Evolutionary conservation across 2,888 invertebrate species (phyloP).

Genomic region (Xylota segnis): DNA sequence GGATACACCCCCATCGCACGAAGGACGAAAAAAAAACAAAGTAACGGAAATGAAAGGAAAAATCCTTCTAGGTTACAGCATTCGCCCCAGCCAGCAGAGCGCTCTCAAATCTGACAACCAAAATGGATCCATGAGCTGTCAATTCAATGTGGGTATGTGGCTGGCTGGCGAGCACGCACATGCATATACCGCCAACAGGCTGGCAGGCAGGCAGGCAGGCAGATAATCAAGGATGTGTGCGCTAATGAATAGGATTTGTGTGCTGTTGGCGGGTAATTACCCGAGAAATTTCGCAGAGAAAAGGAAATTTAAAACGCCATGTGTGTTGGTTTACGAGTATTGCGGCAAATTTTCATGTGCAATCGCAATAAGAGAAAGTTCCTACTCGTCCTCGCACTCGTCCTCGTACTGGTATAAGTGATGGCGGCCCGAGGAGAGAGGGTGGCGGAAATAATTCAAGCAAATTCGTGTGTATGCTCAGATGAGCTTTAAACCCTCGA

Average conservation of each 20-base stretch:
- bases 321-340: slow-evolving; percentile 17
- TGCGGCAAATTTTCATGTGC: slow-evolving; percentile 22
- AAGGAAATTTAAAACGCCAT: slow-evolving; percentile 41
- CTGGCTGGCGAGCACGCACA: background rate
- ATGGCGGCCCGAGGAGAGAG: too few species aligned
- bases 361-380: slow-evolving; percentile 7
- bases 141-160: slow-evolving; percentile 11
- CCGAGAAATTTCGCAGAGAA: slow-evolving; percentile 50
- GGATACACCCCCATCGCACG: background rate
- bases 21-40: slow-evolving; percentile 2
- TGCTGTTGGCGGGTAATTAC: slow-evolving; percentile 61
- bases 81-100: slow-evolving; percentile 3
- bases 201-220: background rate
- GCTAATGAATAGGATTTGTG: slow-evolving; percentile 60
- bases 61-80: background rate
- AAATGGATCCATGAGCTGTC: slow-evolving; percentile 31
- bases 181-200: background rate
- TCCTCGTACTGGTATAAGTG: background rate
- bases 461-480: slow-evolving; percentile 33
- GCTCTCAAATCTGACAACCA: slow-evolving; percentile 36
- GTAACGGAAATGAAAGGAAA: background rate
- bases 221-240: slow-evolving; percentile 50
- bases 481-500: slow-evolving; percentile 30
- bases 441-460: slow-evolving; percentile 25
- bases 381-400: background rate